Evolutionary conservation across 2,888 invertebrate species (phyloP).

Genomic region (Phaonia tiefii): DNA sequence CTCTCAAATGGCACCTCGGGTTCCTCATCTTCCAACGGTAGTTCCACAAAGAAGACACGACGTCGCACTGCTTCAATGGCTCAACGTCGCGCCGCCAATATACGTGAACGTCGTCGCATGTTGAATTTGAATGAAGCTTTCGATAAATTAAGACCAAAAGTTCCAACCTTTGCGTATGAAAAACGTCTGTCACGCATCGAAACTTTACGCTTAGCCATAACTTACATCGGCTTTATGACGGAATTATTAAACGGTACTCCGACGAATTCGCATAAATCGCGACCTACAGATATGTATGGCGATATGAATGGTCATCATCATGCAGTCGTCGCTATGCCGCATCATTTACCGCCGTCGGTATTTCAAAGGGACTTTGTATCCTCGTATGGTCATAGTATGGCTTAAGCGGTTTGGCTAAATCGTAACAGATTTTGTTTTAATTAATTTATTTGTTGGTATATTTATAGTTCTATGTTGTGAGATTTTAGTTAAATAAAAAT

Average conservation of each 20-base stretch:
- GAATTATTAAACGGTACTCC: conserved; percentile 89
- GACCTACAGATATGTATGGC: conserved; percentile 77
- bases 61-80: conserved; percentile 94
- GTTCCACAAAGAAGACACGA: conserved; percentile 88
- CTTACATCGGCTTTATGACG: conserved; percentile 98
- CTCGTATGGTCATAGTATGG: conserved; percentile 78
- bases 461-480: conserved; percentile 9
- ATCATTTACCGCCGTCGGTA: conserved; percentile 77
- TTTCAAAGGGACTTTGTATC: conserved; percentile 80
- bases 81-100: conserved; percentile 95
- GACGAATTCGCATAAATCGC: conserved; percentile 77
- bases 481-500: conserved; percentile 1
- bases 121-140: conserved; percentile 98
- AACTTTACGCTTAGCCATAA: conserved; percentile 95
- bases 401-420: conserved; percentile 62
- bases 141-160: conserved; percentile 93
- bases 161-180: conserved; percentile 98
- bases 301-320: conserved; percentile 79
- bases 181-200: conserved; percentile 97
- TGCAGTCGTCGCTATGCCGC: conserved; percentile 72
- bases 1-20: conserved; percentile 38
- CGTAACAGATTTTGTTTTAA: not conserved
- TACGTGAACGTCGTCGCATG: conserved; percentile 95
- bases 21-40: conserved; percentile 70
- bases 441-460: conserved; percentile 8